phyloP scores from a whole-genome alignment of 2,113 vertebrate genomes.

The Lota lota region DNA sequence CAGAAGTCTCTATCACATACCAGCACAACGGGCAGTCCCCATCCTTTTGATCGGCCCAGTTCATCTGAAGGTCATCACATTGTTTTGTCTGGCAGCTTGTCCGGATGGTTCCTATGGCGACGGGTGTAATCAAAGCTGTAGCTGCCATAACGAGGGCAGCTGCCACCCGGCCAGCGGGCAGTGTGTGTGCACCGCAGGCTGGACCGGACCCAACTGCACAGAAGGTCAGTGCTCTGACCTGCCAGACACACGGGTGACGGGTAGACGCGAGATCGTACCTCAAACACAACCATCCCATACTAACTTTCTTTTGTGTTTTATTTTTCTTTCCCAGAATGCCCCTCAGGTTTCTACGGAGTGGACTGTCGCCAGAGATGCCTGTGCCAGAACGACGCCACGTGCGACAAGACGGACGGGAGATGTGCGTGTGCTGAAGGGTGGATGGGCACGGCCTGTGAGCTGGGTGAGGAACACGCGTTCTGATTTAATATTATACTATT shows the following conservation, averaged over 20 bases:
- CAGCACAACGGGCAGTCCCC: slow-evolving; percentile 31
- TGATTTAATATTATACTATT: not conserved
- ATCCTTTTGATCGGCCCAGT: slow-evolving; percentile 54
- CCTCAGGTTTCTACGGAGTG: slow-evolving; percentile 72
- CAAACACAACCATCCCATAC: not conserved
- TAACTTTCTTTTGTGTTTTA: not conserved
- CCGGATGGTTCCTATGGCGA: slow-evolving; percentile 75
- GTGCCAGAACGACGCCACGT: slow-evolving; percentile 82
- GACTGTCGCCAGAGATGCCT: slow-evolving; percentile 80
- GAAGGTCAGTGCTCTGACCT: slow-evolving; percentile 72
- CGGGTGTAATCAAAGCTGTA: slow-evolving; percentile 81
- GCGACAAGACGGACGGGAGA: slow-evolving; percentile 73
- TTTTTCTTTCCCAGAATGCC: slow-evolving; percentile 75
- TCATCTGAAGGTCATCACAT: slow-evolving; percentile 51
- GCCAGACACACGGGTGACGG: not conserved
- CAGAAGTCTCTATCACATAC: slow-evolving; percentile 31
- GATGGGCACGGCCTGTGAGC: slow-evolving; percentile 84
- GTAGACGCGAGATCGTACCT: not conserved
- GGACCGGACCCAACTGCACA: slow-evolving; percentile 82
- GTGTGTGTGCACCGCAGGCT: slow-evolving; percentile 81
- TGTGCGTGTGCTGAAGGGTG: slow-evolving; percentile 81
- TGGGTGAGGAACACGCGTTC: slow-evolving; percentile 69
- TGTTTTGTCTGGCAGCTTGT: slow-evolving; percentile 75
- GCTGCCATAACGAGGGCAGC: slow-evolving; percentile 77
- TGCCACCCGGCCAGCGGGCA: slow-evolving; percentile 79